phyloP scores from a whole-genome alignment of 2,113 vertebrate species.

The Cavia aperea region DNA sequence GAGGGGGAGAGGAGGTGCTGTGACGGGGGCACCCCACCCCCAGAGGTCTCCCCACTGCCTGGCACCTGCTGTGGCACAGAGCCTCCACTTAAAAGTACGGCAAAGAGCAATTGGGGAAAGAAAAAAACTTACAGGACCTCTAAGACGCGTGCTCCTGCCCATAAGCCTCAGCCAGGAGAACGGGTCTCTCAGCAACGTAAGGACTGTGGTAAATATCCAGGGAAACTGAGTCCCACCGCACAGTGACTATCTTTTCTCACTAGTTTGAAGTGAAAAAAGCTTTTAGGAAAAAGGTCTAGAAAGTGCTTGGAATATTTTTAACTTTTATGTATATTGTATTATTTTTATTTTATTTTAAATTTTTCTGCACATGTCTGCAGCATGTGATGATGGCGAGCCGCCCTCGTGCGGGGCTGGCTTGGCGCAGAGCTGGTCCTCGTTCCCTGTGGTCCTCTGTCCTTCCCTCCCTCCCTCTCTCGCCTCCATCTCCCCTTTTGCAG shows the following conservation, averaged over 20 bases:
- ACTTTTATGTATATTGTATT: neutral
- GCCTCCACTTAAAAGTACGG: neutral
- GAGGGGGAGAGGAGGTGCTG: neutral
- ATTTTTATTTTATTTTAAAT: neutral
- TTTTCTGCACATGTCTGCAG: neutral
- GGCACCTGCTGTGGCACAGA: neutral
- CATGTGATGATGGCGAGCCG: rapidly evolving
- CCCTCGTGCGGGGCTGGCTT: neutral
- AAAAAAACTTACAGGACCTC: neutral
- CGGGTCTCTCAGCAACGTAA: neutral
- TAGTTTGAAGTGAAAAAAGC: neutral
- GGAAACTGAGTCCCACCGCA: neutral
- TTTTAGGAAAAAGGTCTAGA: conserved; percentile 17
- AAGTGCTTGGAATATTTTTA: conserved; percentile 30
- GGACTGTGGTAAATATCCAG: neutral
- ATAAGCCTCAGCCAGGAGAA: neutral
- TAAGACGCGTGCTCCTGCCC: neutral
- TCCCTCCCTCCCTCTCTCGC: neutral
- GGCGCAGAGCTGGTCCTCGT: neutral
- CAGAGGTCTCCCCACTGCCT: neutral
- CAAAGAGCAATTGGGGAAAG: neutral
- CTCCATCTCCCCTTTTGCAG: neutral
- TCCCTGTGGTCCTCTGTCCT: neutral
- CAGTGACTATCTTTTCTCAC: neutral
- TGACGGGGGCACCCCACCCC: neutral